Base-by-base conservation (phyloP, 2,888 invertebrate genomes). In the Parapristionchus giblindavisi region DNA sequence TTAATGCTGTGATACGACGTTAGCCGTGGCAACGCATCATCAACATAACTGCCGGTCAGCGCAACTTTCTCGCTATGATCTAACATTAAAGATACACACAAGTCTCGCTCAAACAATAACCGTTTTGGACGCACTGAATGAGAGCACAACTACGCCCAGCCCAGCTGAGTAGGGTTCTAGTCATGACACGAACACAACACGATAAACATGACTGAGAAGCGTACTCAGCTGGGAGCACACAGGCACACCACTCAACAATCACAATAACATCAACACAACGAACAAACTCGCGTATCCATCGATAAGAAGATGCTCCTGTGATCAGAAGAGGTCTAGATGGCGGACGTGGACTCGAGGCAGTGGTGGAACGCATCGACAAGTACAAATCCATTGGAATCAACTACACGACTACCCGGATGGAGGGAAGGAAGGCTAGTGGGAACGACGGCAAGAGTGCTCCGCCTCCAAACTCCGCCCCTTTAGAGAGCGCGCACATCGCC, bases 141-240 rank as follows among this genome's bases (percentile, higher is more conserved):
- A n/a, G 14, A 54, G 8, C 32, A 51, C 66, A 51, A n/a, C 51
- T 32, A 66, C 66, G 48, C 66, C 51, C 32, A 51, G 66, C 66
- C 66, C 66, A 66, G 66, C 66, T 66, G 66, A 66, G 51, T 66
- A 66, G 48, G 66, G 51, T 51, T 66, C 66, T 66, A 66, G 66
- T 66, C 66, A 66, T 66, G 66, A 48, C 29, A 29, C 21, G n/a
- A 29, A 17, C 17, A 48, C 17, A 29, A 43, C 3, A 34, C 14
- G n/a, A n/a, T n/a, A 8, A 24, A 8, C 66, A 66, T 66, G 66
- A 66, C 66, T 66, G 51, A 66, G 66, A 66, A 17, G 27, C 66
- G 51, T 66, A 66, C 51, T 34, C 66, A 66, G 66, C 51, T 2
- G 66, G 66, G 66, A 63, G 40, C 63, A 63, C 63, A 43, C 38